Base-by-base conservation (phyloP, 1,140 invertebrate genomes). In the Ridgeia piscesae region DNA sequence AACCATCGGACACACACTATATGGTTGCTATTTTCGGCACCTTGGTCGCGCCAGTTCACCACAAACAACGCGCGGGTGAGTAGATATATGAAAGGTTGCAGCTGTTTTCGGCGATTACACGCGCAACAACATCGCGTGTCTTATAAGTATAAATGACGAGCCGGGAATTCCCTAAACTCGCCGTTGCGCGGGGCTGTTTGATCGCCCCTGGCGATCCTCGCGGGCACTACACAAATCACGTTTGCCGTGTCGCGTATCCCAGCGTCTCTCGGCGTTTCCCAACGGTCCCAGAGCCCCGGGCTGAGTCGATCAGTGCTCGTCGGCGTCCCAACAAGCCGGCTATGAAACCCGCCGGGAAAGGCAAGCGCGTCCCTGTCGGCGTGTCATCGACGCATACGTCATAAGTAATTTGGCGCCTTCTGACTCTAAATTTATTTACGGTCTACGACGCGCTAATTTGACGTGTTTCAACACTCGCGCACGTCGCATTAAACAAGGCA, bases 371-470 rank as follows among this genome's bases (percentile, higher is more conserved):
- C 58, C 58, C 58, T 27, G 58, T 77, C 58, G 58, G 58, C 58
- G 58, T 77, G 58, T 77, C 27, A 9, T 77, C 58, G 58, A 77
- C 58, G 11, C 58, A 77, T 77, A 77, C 58, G 4, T 77, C 58
- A 77, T 77, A 77, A 77, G 58, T 77, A 77, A 77, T 77, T 77
- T 77, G 58, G 58, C 58, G 58, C 58, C 58, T 77, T 77, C 58
- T 77, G 58, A 77, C 58, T 77, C 58, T 77, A 77, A 77, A 77
- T 77, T 77, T 77, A 77, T 77, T 77, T 77, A 77, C 58, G 58
- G 2, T 77, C 58, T 17, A 21, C 2, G 58, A 77, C 58, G 11
- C 58, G 58, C 58, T 77, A 31, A 77, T 77, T 77, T 77, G 58
- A 77, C 58, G 58, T 77, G 58, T 77, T 77, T 77, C 58, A 77